Base-by-base conservation (phyloP, 2,888 invertebrate species). In the Allacma fusca region DNA sequence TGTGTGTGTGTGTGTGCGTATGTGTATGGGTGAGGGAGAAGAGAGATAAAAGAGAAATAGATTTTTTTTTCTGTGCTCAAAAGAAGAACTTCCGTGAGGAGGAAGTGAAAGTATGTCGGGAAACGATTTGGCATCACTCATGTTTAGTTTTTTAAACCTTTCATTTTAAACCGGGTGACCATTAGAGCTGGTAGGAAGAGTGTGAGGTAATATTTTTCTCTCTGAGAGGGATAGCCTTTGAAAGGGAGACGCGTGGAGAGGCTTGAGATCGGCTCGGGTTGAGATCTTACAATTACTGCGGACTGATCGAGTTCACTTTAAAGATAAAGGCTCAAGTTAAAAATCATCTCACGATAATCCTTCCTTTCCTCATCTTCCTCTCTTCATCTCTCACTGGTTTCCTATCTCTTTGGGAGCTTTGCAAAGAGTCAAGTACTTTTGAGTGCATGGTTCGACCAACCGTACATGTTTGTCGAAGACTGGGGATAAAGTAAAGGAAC, bases 261-360 rank as follows among this genome's bases (percentile, higher is more conserved):
- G 62, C 23, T 62, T n/a, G n/a, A 16, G 16, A 50, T 16, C 9
- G 50, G 19, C 19, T 13, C 2, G 50, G 2, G 16, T 50, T 62
- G 4, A 23, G 62, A 24, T 26, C 62, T 24, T 62, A 28, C 67
- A 67, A 67, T 40, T 40, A n/a, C 40, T n/a, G 1, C 21, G 16
- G 59, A 44, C 57, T 71, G 71, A 44, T 71, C 71, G 28, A 71
- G 26, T 21, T 57, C 71, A 72, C 34, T 72, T 72, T 72, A 59
- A 59, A 72, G 59, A 72, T 57, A 21, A 24, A 29, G 62, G 13
- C 16, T 73, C 13, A 72, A n/a, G 43, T 74, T 65, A 44, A 65
- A 74, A 74, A 50, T 28, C 74, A 74, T 65, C 65, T 74, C 74
- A 74, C 28, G 74, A 44, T 67, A 43, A 74, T 64, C 65, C 73